Base-by-base conservation (phyloP, 1,140 invertebrate species). In the Orussus abietinus region DNA sequence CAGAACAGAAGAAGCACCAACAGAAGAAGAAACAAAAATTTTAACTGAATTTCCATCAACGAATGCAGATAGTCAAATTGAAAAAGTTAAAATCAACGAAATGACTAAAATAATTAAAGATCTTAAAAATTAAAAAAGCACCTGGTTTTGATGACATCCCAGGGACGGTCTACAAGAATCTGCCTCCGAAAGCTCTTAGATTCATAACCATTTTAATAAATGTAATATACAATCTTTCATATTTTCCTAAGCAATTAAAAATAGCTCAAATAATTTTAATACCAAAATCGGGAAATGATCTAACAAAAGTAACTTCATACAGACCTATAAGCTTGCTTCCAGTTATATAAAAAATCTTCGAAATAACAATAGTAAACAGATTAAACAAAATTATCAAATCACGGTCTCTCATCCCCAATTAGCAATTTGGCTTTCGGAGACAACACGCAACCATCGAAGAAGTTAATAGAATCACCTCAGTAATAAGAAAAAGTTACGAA, bases 391-490 rank as follows among this genome's bases (percentile, higher is more conserved):
- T 20, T 4, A 22, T 33, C 1, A 9, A 14, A 9, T 0, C 20
- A 3, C 22, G 11, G 2, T 5, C 26, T 5, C 19, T 34, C 1
- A 42, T 42, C 2, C 30, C 29, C 1, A 11, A 9, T 1, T 21
- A 38, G 10, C 35, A 45, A n/a, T 45, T 45, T 5, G 35, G 29
- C 1, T 33, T 38, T 5, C 15, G 57, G 9, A 34, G 48, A 42
- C 33, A 47, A 4, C 55, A 62, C 30, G 31, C 42, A 7, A 64
- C 54, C 0, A 42, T 45, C 14, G 51, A 66, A 37, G 51, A 64
- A 49, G 38, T 55, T 2, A 48, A 62, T 12, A 37, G 49, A 28
- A 12, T 51, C 15, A 37, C 29, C 2, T 44, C 53, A 6, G 37
- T 20, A 5, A 55, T 62, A 12, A 47, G 42, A 2, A 18, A 9